Percentiles rank a stretch among this genome's conserved stretches.
Conservation (phyloP, 2,113 vertebrate species). For the Cnemophilus loriae region DNA sequence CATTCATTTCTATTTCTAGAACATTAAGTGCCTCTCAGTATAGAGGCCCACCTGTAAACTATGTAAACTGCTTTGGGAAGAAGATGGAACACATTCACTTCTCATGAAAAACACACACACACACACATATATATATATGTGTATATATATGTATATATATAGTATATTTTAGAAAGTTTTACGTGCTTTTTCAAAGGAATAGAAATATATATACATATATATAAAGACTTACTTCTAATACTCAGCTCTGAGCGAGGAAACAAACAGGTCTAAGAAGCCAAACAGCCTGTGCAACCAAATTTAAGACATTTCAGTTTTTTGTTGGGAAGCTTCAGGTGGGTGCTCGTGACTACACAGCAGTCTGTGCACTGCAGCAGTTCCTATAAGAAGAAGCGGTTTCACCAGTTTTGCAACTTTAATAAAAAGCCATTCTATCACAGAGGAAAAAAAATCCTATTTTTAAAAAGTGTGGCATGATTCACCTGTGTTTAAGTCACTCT, state of each 20-base stretch:
- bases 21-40: neutral
- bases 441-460: neutral
- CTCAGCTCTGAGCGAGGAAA: neutral
- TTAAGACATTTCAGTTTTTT: neutral
- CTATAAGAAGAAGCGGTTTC: slow-evolving; percentile 32
- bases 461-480: neutral
- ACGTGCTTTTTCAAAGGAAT: neutral
- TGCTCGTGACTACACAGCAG: neutral
- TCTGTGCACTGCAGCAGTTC: neutral
- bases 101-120: neutral
- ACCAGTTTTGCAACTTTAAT: slow-evolving; percentile 20
- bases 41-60: neutral
- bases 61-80: neutral
- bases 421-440: neutral
- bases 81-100: neutral
- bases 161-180: neutral
- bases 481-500: neutral
- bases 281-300: slow-evolving; percentile 13
- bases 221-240: neutral
- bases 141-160: too few species aligned
- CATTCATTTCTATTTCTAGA: neutral
- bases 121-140: too few species aligned
- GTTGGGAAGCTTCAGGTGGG: neutral
- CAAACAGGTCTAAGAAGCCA: slow-evolving; percentile 7
- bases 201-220: neutral